These are phyloP conservation scores for Drosophila yooni DNA, from an alignment of 2,888 invertebrate genomes.

Conservation along the genomic window DNA sequence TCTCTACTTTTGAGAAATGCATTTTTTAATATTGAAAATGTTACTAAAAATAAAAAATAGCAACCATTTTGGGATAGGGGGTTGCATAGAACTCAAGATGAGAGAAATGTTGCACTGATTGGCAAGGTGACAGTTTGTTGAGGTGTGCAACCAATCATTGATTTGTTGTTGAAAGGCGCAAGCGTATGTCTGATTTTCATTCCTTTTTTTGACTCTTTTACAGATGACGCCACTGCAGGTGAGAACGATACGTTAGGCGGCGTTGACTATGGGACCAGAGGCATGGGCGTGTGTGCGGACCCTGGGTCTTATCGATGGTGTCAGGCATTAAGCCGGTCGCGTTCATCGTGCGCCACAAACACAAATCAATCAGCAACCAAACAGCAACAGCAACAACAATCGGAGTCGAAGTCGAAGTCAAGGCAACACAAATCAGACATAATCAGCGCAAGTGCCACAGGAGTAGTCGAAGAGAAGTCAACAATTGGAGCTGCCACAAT, in stretches of 20 bases:
- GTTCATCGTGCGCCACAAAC: constrained; percentile 85
- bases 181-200: background rate
- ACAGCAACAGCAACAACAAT: constrained; percentile 24
- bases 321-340: constrained; percentile 88
- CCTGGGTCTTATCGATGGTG: constrained; percentile 89
- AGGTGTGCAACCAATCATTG: constrained; percentile 48
- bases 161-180: background rate
- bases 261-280: constrained; percentile 94
- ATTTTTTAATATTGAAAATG: too few species aligned
- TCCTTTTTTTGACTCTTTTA: constrained; percentile 1
- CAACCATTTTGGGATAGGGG: too few species aligned
- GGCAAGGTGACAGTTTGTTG: constrained; percentile 44
- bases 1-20: too few species aligned
- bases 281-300: constrained; percentile 96
- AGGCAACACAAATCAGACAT: constrained; percentile 47
- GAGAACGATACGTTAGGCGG: constrained; percentile 92
- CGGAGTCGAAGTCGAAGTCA: constrained; percentile 22
- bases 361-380: constrained; percentile 62
- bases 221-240: constrained; percentile 88
- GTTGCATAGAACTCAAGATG: background rate
- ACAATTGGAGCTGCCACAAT: constrained; percentile 35
- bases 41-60: too few species aligned
- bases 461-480: constrained; percentile 16
- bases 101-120: constrained; percentile 8
- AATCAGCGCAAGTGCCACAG: constrained; percentile 44